phyloP scores from a whole-genome alignment of 2,888 invertebrate genomes.

The Conops quadrifasciatus region DNA sequence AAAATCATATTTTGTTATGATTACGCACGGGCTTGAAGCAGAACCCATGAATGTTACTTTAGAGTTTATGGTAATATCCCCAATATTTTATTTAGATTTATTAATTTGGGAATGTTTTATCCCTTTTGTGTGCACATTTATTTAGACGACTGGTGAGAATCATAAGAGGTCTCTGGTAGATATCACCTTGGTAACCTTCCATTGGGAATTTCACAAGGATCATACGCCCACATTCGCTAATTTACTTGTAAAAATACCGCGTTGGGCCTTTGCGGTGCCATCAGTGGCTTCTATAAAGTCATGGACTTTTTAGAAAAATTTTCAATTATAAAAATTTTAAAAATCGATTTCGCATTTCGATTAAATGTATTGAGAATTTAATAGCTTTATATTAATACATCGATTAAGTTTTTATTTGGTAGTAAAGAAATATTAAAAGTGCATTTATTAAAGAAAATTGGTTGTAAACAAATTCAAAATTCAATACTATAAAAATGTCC shows the following conservation, averaged over 20 bases:
- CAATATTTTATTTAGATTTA: background rate
- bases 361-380: conserved; percentile 9
- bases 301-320: conserved; percentile 49
- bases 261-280: conserved; percentile 56
- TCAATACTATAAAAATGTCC: too few relatives aligned
- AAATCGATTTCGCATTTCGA: background rate
- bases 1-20: conserved; percentile 53
- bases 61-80: conserved; percentile 49
- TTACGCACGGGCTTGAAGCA: conserved; percentile 53
- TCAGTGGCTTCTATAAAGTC: conserved; percentile 54
- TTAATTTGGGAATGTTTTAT: background rate
- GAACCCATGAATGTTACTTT: conserved; percentile 52
- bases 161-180: conserved; percentile 52
- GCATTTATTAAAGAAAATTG: conserved; percentile 6
- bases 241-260: conserved; percentile 52
- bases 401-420: background rate
- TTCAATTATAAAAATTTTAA: background rate
- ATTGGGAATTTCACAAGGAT: conserved; percentile 56
- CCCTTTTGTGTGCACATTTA: background rate
- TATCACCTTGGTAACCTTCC: conserved; percentile 53
- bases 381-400: conserved; percentile 1
- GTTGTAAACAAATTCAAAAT: background rate
- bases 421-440: background rate
- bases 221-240: conserved; percentile 55
- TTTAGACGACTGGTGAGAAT: conserved; percentile 46